Evolutionary conservation across 2,888 invertebrate species (phyloP), one percentile per base, ranked within the genome.

Genomic region (Cryptus viduatorius): DNA sequence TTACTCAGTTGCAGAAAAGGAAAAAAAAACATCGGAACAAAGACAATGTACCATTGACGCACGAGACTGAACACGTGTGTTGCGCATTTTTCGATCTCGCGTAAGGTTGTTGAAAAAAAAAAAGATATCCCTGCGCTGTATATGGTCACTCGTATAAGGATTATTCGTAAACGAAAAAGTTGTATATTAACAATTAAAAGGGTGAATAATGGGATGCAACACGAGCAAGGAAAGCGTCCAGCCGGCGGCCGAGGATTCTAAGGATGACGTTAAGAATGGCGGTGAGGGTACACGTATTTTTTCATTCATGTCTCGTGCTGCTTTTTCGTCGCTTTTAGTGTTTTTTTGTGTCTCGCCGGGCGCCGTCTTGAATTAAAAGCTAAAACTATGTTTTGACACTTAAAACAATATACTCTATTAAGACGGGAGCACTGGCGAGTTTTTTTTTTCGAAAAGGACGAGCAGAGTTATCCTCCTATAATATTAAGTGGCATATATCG

Each of bases 151-250:
- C 59, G 24, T 48, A 53, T 71, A 59, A 10, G 46, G 24, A 56
- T 56, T 24, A 56, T 56, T 56, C 56, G 12, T 56, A 56, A 69
- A 71, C 24, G 24, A 19, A 56, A 8, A 50, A 69, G n/a, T 16
- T n/a, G 29, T 42, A 44, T 44, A 53, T 42, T 31, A 61, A 48
- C n/a, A 61, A 61, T 59, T 68, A 67, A 42, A 29, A 19, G n/a
- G 56, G 59, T 42, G 56, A 93, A 90, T 91, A 87, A 94, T 95
- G 95, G 94, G 95, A 91, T 95, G 95, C 93, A 95, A 95, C 89
- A 95, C 95, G 71, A 95, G 95, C 92, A 95, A 95, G 92, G 95
- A 95, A 89, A 94, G 90, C 89, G 92, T 90, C 83, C 93, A 90
- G 91, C 93, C 91, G 90, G 93, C 91, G 14, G 92, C 90, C 44